These are phyloP conservation scores for Diloba caeruleocephala DNA, from an alignment of 2,888 invertebrate species.

Conservation along the genomic window DNA sequence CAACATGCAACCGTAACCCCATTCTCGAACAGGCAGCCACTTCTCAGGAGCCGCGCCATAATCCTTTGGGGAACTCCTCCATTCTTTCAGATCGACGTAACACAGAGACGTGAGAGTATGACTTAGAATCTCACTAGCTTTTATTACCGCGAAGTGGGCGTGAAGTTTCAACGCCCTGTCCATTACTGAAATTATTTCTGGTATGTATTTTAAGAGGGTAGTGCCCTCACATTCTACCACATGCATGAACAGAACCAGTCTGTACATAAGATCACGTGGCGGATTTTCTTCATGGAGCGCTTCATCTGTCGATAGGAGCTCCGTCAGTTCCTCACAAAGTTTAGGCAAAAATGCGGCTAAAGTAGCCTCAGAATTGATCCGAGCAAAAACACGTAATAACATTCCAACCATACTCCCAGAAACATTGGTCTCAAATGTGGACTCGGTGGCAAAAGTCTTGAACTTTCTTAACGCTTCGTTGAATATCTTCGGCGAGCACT, in stretches of 20 bases:
- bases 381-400: constrained; percentile 91
- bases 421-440: constrained; percentile 95
- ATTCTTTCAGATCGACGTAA: constrained; percentile 90
- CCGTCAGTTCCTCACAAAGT: constrained; percentile 91
- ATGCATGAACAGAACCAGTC: constrained; percentile 92
- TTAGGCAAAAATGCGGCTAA: constrained; percentile 92
- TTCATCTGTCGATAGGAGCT: constrained; percentile 90
- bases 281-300: constrained; percentile 93
- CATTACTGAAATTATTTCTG: constrained; percentile 91
- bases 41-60: constrained; percentile 91
- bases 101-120: constrained; percentile 90
- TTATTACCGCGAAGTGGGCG: constrained; percentile 90
- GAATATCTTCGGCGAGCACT: constrained; percentile 91
- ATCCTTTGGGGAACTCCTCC: constrained; percentile 89
- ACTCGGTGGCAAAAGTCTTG: constrained; percentile 92
- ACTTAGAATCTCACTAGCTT: constrained; percentile 90
- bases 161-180: constrained; percentile 92
- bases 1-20: constrained; percentile 93
- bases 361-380: constrained; percentile 91
- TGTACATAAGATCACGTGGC: constrained; percentile 94
- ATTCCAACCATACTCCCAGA: constrained; percentile 94
- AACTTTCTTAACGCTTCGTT: constrained; percentile 93
- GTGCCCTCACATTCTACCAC: constrained; percentile 91
- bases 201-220: constrained; percentile 91
- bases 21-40: constrained; percentile 93